phyloP scores from a whole-genome alignment of 2,113 vertebrate species.

The Camelus dromedarius region DNA sequence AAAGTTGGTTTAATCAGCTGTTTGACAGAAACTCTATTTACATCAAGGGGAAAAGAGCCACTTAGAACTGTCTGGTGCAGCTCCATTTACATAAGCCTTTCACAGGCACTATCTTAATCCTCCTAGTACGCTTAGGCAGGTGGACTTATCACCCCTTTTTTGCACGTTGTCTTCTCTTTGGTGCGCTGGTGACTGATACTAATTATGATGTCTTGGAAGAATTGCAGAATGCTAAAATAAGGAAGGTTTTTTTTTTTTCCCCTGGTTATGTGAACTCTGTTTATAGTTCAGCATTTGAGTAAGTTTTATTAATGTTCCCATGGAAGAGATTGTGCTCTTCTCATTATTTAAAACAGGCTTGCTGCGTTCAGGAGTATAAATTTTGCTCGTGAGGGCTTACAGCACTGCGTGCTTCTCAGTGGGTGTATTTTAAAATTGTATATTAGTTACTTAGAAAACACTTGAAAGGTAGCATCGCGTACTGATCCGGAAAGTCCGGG shows the following conservation, averaged over 20 bases:
- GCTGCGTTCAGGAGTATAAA: too few relatives aligned
- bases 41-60: background rate
- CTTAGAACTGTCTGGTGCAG: too few relatives aligned
- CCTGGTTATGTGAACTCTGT: background rate
- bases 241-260: background rate
- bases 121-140: background rate
- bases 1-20: background rate
- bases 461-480: background rate
- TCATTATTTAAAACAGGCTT: background rate
- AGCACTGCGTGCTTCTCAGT: background rate
- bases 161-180: background rate
- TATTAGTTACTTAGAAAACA: background rate
- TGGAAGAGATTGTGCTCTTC: background rate
- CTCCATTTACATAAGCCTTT: background rate
- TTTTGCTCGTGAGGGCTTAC: background rate
- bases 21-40: background rate
- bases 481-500: background rate
- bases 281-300: background rate
- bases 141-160: background rate
- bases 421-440: background rate
- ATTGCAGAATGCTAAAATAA: background rate
- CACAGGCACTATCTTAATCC: background rate
- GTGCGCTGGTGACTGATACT: background rate
- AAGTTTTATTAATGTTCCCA: background rate
- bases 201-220: background rate